phyloP scores from a whole-genome alignment of 2,113 vertebrate species.

The Nothobranchius kuhntae region DNA sequence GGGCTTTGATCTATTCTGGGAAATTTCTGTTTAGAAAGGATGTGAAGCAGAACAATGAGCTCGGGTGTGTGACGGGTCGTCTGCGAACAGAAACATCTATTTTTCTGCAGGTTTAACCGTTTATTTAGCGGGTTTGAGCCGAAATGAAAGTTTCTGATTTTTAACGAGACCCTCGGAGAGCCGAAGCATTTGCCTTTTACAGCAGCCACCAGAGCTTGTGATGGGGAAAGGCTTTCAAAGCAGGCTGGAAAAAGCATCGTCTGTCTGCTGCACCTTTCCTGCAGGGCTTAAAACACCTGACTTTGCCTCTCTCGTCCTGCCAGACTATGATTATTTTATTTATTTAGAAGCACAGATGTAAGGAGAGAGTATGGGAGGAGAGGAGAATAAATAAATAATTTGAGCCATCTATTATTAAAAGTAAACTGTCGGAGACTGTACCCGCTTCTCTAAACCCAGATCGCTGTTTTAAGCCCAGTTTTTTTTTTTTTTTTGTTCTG shows the following conservation, averaged over 20 bases:
- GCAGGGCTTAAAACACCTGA: background rate
- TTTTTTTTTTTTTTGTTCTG: background rate
- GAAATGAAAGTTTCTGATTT: background rate
- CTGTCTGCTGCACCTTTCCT: slow-evolving; percentile 1
- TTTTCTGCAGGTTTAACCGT: background rate
- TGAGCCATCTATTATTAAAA: slow-evolving; percentile 74
- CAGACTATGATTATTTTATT: slow-evolving; percentile 36
- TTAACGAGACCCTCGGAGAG: background rate
- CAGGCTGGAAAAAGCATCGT: background rate
- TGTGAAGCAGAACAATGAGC: slow-evolving; percentile 34
- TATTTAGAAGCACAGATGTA: slow-evolving; percentile 31
- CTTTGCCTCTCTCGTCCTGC: background rate
- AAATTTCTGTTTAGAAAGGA: slow-evolving; percentile 34
- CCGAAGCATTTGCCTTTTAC: too few species aligned
- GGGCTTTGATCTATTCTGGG: slow-evolving; percentile 13
- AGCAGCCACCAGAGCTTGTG: background rate
- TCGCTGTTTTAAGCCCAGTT: background rate
- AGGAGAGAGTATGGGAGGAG: slow-evolving; percentile 32
- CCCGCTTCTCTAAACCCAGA: slow-evolving; percentile 26
- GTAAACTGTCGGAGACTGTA: slow-evolving; percentile 50
- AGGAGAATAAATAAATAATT: slow-evolving; percentile 76
- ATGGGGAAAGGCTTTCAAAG: background rate
- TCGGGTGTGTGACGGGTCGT: slow-evolving; percentile 6
- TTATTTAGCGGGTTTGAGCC: background rate
- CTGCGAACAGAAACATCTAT: slow-evolving; percentile 15